phyloP scores from a whole-genome alignment of 2,888 invertebrate genomes.

The Eugnorisma glareosa region DNA sequence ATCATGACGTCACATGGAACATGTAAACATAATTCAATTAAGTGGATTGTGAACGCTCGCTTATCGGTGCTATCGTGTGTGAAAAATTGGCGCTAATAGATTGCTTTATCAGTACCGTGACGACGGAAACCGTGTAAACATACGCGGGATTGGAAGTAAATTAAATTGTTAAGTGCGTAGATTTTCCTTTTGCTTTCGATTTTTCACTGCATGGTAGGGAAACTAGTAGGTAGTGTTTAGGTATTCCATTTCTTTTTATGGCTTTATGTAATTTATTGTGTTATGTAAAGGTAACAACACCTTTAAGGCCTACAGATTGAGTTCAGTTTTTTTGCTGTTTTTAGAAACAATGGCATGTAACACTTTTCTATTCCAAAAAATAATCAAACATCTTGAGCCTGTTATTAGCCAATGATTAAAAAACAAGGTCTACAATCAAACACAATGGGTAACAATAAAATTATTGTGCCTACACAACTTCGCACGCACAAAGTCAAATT shows the following conservation, averaged over 20 bases:
- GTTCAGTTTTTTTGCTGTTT: neutral
- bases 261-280: neutral
- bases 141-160: constrained; percentile 58
- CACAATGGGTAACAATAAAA: constrained; percentile 45
- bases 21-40: constrained; percentile 89
- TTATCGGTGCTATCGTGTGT: constrained; percentile 81
- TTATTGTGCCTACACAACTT: constrained; percentile 26
- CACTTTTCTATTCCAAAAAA: neutral
- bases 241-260: constrained; percentile 11
- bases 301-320: too few species aligned
- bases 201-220: constrained; percentile 33
- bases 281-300: neutral
- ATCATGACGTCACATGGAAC: constrained; percentile 59
- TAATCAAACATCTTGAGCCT: neutral
- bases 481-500: constrained; percentile 45
- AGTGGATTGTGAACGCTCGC: constrained; percentile 72
- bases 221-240: constrained; percentile 8
- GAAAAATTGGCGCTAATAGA: constrained; percentile 79
- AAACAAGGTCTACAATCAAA: constrained; percentile 35
- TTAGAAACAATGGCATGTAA: neutral
- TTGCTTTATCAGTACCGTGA: constrained; percentile 75
- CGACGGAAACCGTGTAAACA: constrained; percentile 62
- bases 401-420: constrained; percentile 25
- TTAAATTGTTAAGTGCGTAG: constrained; percentile 59
- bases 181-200: constrained; percentile 32